Base-by-base conservation (phyloP, 1,140 invertebrate genomes). In the Colletes latitarsis region DNA sequence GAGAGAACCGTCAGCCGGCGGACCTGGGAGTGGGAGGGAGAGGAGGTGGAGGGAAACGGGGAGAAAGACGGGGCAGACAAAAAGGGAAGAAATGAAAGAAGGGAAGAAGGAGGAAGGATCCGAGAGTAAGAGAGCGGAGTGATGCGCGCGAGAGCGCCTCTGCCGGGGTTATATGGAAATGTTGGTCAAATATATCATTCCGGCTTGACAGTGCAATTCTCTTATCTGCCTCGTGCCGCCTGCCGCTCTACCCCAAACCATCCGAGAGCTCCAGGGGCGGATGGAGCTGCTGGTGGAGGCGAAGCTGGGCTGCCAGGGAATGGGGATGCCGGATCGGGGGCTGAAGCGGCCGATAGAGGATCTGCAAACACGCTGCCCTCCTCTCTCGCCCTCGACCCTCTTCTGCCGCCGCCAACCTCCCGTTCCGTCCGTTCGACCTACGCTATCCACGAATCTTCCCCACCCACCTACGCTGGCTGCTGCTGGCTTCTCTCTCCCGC, bases 161-260 rank as follows among this genome's bases (percentile, higher is more conserved):
- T 92, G 88, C 90, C 90, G 91, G 91, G 91, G 92, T 91, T 94
- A 94, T 96, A 96, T 96, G 96, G 95, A 96, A 96, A 96, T 96
- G 95, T 96, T 96, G 96, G 95, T 96, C 96, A 96, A 96, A 96
- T 96, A 96, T 96, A 96, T 96, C 96, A 96, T 96, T 96, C 95
- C 93, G 95, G 95, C 95, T 95, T 96, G 96, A 96, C 96, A 96
- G 96, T 96, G 95, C 96, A 96, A 96, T 96, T 96, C 96, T 96
- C 96, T 96, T 96, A 96, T 96, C 96, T 96, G 93, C 93, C 90
- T 92, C 86, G 91, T 91, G 89, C 90, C 88, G 89, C 89, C 86
- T 87, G 86, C 86, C 86, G 84, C 86, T 87, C 86, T 86, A 88
- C 86, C 88, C 90, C 90, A 89, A 92, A 89, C 90, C 90, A 89